These are phyloP conservation scores for Thyatira batis DNA, from an alignment of 2,888 invertebrate genomes.

Conservation along the genomic window DNA sequence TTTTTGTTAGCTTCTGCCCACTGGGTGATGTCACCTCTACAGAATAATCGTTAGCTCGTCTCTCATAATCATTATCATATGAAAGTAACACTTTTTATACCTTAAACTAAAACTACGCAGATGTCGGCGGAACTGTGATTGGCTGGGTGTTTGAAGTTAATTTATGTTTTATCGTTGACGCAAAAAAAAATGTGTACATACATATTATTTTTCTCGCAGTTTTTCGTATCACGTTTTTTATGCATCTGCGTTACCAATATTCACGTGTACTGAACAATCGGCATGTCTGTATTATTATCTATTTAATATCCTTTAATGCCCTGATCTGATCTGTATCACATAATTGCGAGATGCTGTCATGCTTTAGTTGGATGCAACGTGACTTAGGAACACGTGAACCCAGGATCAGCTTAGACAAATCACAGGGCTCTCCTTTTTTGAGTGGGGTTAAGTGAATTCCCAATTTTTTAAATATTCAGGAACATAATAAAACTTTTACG, in stretches of 20 bases:
- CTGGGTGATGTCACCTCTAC: slow-evolving; percentile 58
- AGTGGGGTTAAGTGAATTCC: no score
- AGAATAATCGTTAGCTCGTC: slow-evolving; percentile 33
- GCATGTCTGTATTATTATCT: background rate
- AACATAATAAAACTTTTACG: background rate
- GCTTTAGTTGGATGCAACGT: background rate
- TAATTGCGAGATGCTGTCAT: background rate
- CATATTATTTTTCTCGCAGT: no score
- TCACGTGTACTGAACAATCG: background rate
- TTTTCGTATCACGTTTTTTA: no score
- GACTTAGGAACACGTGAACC: background rate
- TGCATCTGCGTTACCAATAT: no score
- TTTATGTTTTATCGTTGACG: background rate
- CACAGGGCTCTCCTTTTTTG: no score
- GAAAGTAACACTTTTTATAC: slow-evolving; percentile 8
- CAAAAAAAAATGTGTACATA: no score
- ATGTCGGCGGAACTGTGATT: background rate
- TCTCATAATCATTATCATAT: slow-evolving; percentile 5
- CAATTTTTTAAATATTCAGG: no score
- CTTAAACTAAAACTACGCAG: background rate
- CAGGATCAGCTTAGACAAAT: no score
- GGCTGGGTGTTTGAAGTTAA: background rate
- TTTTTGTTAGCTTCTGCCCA: slow-evolving; percentile 52
- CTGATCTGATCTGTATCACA: background rate
- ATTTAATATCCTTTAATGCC: background rate